A percentile compares a stretch with the other conserved stretches of the same genome.
Conservation (phyloP, 2,888 invertebrate species). For the Allacma fusca region DNA sequence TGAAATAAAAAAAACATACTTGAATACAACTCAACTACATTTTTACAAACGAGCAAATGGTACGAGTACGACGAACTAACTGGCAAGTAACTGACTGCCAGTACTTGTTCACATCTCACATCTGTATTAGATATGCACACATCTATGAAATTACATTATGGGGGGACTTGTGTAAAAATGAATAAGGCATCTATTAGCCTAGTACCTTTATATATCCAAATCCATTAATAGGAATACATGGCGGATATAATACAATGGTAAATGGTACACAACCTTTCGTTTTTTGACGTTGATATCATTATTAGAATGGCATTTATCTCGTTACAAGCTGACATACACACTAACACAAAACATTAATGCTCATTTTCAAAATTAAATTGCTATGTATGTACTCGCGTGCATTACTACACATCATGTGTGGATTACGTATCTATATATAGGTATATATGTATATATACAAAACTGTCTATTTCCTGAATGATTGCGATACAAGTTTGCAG, state of each 20-base stretch:
- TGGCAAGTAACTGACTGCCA: too few relatives aligned
- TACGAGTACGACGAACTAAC: too few relatives aligned
- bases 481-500: background rate
- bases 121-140: too few relatives aligned
- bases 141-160: too few relatives aligned
- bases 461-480: background rate
- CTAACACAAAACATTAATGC: background rate
- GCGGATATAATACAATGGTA: background rate
- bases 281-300: constrained; percentile 29
- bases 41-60: too few relatives aligned
- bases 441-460: background rate
- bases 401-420: too few relatives aligned
- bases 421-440: too few relatives aligned
- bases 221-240: background rate
- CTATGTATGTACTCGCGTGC: too few relatives aligned
- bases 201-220: too few relatives aligned
- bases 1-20: background rate
- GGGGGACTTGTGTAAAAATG: too few relatives aligned
- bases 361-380: background rate
- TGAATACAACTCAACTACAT: background rate
- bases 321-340: background rate
- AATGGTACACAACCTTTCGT: background rate
- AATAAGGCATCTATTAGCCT: too few relatives aligned
- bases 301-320: constrained; percentile 22
- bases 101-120: too few relatives aligned